Conservation (phyloP, 2,797 vertebrate species). For the Phrynocephalus vlangalii region DNA sequence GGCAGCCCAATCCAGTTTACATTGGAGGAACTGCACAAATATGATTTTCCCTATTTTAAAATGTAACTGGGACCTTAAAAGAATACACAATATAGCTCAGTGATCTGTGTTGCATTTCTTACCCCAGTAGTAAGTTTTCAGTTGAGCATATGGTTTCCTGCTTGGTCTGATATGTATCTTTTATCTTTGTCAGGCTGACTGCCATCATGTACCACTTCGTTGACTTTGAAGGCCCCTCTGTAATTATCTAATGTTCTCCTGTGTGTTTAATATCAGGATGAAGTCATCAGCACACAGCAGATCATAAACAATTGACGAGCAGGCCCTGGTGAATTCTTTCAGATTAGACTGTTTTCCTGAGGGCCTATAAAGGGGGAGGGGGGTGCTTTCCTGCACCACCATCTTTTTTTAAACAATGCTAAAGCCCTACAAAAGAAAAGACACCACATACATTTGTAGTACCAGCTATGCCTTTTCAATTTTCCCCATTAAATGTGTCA, state of each 20-base stretch:
- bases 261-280: slow-evolving; percentile 27
- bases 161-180: background rate
- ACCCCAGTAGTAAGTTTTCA: background rate
- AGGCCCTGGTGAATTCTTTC: background rate
- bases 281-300: slow-evolving; percentile 30
- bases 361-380: background rate
- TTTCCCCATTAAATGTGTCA: background rate
- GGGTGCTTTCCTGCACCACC: background rate
- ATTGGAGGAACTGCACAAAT: too few species aligned
- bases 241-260: slow-evolving; percentile 33
- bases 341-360: slow-evolving; percentile 6
- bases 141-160: background rate
- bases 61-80: background rate
- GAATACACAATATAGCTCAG: background rate
- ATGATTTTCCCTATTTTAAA: too few species aligned
- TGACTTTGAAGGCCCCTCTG: slow-evolving; percentile 22
- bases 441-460: slow-evolving; percentile 15
- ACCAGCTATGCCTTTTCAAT: background rate
- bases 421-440: slow-evolving; percentile 13
- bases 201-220: slow-evolving; percentile 6
- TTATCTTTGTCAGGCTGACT: slow-evolving; percentile 19
- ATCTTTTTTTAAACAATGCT: background rate
- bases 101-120: background rate
- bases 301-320: slow-evolving; percentile 31
- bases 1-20: too few species aligned